Base-by-base conservation (phyloP, 2,113 vertebrate species). In the Campylomormyrus numenius region DNA sequence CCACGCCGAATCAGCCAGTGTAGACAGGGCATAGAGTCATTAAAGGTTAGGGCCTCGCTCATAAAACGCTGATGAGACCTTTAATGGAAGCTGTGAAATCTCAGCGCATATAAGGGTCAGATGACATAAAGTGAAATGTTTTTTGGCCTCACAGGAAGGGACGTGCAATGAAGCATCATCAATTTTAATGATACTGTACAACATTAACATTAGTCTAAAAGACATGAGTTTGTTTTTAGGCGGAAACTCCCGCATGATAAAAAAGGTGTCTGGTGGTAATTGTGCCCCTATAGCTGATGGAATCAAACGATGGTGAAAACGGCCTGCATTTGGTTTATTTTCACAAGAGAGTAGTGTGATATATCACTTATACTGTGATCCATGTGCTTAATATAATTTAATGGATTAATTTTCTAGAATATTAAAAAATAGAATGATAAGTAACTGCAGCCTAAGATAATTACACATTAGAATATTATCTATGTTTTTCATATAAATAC, bases 91-190 rank as follows among this genome's bases (percentile, higher is more conserved):
- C 95, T 92, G 93, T 92, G 93, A 95, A 95, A 96, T 93, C 94
- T 93, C 92, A 86, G 91, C 93, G 94, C 94, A 93, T 93, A 94
- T 94, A 95, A 95, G 95, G 94, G 96, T 97, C 94, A 93, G 96
- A 93, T 93, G 92, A 93, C 93, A 92, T 96, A 93, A 97, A 97
- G 94, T 95, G 94, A 95, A 96, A 96, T 94, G 95, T 94, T 93
- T 96, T 95, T 95, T 97, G 95, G 97, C 97, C 96, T 94, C 94
- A 94, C 94, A 93, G 94, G 93, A 90, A 94, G 93, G 5, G 1
- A 84, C 39, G 5, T 80, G 42, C 24, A 48, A 48, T 24, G 83
- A 48, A 1, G 15, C 9, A 48, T 13, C 83, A 85, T 85, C 21
- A 48, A 48, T 48, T 85, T 48, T 85, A 85, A 48, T n/a, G 39